Evolutionary conservation across 2,797 vertebrate species (phyloP), one percentile per base, ranked within the genome.

Genomic region (Parauchenoglanis punctatus): DNA sequence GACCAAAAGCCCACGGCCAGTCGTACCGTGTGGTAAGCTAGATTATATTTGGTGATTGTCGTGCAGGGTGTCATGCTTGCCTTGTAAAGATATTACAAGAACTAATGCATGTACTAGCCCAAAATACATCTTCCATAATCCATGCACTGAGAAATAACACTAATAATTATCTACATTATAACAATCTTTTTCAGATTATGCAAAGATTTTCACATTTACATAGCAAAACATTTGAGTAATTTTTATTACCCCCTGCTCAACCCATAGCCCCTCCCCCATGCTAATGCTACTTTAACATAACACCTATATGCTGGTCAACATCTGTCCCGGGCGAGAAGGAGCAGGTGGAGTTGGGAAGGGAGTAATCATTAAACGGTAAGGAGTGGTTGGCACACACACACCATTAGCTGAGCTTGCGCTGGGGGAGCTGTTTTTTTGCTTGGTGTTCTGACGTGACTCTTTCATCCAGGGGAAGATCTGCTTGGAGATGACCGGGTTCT

Each of bases 401-500:
- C 95, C 95, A 78, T 95, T 96, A 90, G 81, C 91, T 89, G 95
- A 98, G 97, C 97, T 98, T 97, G 97, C 95, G 94, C 96, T 96
- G 84, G 98, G 98, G 87, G 98, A 98, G 95, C 95, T 94, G 97
- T 91, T 98, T 97, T 99, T 99, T 96, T 98, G 98, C 95, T 99
- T 99, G 94, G 97, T 97, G 86, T 96, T 95, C 94, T 99, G 98
- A 93, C 98, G 96, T 70, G 97, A 96, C 93, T 99, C 98, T 94
- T 99, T 99, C 98, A 99, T 99, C 98, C 98, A 99, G 90, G 98
- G 98, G 92, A 99, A 99, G 92, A 99, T 99, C 94, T 99, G 98
- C 95, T 99, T 99, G 96, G 96, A 95, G 94, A 98, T 92, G 73
- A 96, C 92, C 49, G 97, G 96, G 90, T 96, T 97, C 89, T 96